These are phyloP conservation scores for Lophotriccus pileatus DNA, from an alignment of 2,797 vertebrate genomes.

Conservation along the genomic window DNA sequence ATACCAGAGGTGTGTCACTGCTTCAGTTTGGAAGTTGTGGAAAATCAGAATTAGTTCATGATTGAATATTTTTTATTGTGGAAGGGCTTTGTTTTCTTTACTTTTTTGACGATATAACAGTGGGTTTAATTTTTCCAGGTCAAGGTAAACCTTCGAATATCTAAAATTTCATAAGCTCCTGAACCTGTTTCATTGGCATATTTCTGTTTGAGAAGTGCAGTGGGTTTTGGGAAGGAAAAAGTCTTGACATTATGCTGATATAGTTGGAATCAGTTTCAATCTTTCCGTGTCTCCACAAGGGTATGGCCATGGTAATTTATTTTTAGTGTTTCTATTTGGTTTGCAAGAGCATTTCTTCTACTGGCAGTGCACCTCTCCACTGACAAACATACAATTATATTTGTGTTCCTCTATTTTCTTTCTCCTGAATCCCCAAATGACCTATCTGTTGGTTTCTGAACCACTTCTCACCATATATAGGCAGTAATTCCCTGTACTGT, in stretches of 20 bases:
- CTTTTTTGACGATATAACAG: neutral
- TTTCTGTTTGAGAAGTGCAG: neutral
- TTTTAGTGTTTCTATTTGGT: neutral
- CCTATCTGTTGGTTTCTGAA: neutral
- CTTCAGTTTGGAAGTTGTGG: neutral
- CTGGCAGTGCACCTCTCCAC: neutral
- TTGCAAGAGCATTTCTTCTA: neutral
- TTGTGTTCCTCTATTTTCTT: neutral
- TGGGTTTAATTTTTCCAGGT: neutral
- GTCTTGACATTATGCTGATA: neutral
- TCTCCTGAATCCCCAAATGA: neutral
- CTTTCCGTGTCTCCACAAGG: neutral
- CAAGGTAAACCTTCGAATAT: neutral
- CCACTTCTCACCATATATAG: neutral
- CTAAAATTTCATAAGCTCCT: neutral
- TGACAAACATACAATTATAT: neutral
- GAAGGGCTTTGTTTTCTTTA: neutral
- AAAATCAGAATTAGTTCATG: neutral
- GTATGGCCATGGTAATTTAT: neutral
- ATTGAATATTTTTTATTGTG: neutral
- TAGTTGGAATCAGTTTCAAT: neutral
- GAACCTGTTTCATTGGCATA: neutral
- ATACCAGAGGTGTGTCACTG: neutral
- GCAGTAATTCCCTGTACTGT: neutral
- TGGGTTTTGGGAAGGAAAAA: neutral